Evolutionary conservation across 1,140 invertebrate species (phyloP), one percentile per base, ranked within the genome.

Genomic region (Drosophila seguyi): DNA sequence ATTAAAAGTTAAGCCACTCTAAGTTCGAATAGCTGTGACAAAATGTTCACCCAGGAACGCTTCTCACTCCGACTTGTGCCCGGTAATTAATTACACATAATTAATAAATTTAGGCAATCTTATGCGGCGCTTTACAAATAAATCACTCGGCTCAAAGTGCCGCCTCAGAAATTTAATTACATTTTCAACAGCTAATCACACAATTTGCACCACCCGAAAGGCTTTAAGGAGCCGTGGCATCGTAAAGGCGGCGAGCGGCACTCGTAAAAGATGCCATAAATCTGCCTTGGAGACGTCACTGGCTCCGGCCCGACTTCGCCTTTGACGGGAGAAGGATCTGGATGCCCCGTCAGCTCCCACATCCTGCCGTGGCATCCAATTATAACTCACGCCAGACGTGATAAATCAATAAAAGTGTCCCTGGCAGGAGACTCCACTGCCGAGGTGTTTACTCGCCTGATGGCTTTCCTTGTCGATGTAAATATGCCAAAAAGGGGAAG

Each of bases 331-430:
- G 56, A 13, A 34, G 61, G 22, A 47, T 47, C 45, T 29, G 47
- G 52, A 58, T 47, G 25, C 44, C 18, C 34, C 34, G 34, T 22
- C 14, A 69, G 7, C 34, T 34, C 31, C 47, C 59, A 36, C 10
- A n/a, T 42, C 68, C 68, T 58, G 34, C 42, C 42, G 18, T 45
- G 65, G 34, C 68, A 71, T 72, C 68, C 68, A 86, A 87, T 86
- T 86, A 86, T 87, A 86, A 61, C 53, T 72, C 69, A 79, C 65
- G 65, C 57, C 65, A 75, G 74, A 84, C 45, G 76, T 84, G 67
- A 87, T 87, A 87, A 87, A 87, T 87, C 83, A 87, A 84, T 77
- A 90, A 84, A 79, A 69, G 69, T 62, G 79, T 82, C 75, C 81
- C 38, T 20, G 53, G 39, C 78, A 86, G 65, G 61, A 59, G 67